These are phyloP conservation scores for Rhodeus uyekii DNA, from an alignment of 2,797 vertebrate genomes.

Conservation along the genomic window DNA sequence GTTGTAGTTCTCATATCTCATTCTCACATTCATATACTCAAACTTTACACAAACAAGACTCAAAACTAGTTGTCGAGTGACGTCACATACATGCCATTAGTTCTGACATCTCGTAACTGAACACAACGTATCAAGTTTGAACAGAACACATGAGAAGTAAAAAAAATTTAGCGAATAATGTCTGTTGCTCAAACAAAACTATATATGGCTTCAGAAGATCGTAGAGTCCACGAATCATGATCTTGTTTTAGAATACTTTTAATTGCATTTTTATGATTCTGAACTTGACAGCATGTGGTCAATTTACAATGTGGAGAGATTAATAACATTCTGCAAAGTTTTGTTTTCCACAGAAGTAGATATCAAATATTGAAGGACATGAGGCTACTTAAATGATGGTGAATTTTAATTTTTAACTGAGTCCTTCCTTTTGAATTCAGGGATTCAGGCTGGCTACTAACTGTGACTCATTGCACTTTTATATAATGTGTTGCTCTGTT, in stretches of 20 bases:
- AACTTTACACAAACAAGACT: neutral
- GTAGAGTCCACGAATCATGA: neutral
- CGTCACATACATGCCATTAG: neutral
- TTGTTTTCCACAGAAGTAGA: neutral
- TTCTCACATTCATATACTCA: neutral
- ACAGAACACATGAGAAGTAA: neutral
- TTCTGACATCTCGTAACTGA: neutral
- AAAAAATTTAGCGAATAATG: neutral
- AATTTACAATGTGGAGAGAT: neutral
- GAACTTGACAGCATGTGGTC: neutral
- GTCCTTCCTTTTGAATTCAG: neutral
- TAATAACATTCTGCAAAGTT: neutral
- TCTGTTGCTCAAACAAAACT: neutral
- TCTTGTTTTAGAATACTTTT: neutral
- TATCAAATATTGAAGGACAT: neutral
- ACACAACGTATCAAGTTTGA: neutral
- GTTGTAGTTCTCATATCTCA: neutral
- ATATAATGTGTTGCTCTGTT: neutral
- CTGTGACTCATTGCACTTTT: slow-evolving; percentile 18
- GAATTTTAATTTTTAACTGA: neutral
- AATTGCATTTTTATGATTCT: neutral
- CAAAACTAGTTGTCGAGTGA: neutral
- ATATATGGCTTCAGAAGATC: neutral
- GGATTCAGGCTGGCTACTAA: slow-evolving; percentile 3
- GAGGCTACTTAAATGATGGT: neutral